These are phyloP conservation scores for Brachyrhaphis roseni DNA, from an alignment of 2,797 vertebrate genomes.

Conservation along the genomic window DNA sequence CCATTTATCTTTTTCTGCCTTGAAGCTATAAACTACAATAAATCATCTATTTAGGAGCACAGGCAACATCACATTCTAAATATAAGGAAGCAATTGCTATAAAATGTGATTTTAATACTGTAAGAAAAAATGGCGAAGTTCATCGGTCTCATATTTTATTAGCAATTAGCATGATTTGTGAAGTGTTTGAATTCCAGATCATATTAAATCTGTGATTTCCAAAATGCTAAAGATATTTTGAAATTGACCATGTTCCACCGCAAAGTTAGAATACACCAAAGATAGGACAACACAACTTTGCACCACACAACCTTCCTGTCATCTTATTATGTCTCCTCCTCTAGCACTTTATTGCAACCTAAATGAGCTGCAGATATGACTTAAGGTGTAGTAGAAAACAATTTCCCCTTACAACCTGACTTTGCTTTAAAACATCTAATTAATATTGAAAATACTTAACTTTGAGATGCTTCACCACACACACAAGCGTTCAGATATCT, in stretches of 20 bases:
- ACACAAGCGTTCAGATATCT: neutral
- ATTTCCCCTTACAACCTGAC: neutral
- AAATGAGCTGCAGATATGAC: neutral
- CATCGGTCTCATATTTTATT: no score
- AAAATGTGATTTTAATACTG: no score
- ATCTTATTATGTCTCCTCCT: neutral
- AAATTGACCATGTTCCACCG: neutral
- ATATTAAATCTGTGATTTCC: neutral
- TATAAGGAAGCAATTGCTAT: no score
- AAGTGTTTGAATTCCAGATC: neutral
- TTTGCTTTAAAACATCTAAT: neutral
- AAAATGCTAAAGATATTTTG: neutral
- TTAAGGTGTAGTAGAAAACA: neutral
- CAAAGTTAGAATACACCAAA: neutral
- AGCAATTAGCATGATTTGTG: neutral
- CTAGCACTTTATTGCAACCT: neutral
- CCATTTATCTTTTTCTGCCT: no score
- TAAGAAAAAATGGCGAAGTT: no score
- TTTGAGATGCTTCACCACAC: neutral
- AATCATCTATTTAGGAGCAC: no score
- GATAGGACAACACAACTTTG: neutral
- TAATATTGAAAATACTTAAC: neutral
- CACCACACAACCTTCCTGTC: neutral
- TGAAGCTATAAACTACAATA: no score
- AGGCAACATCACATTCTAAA: no score